phyloP scores from a whole-genome alignment of 2,113 vertebrate species.

The Oreocharis arfaki region DNA sequence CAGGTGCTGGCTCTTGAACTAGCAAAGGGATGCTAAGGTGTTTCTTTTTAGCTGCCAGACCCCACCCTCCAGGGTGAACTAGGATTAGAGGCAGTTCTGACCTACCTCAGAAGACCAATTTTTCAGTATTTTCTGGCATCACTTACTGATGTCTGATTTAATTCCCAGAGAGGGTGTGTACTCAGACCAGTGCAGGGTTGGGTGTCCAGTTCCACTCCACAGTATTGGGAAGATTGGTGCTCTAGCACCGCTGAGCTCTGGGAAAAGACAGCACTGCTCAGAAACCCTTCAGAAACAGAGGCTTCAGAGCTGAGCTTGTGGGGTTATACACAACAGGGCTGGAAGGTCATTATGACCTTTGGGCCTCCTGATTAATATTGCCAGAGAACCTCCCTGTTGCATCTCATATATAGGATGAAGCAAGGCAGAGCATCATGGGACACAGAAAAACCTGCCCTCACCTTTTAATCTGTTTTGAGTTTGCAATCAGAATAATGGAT shows the following conservation, averaged over 20 bases:
- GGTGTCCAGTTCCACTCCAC: accelerated
- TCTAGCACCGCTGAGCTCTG: neutral
- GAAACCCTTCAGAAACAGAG: neutral
- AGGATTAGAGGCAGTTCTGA: neutral
- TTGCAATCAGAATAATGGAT: neutral
- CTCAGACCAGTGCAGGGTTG: neutral
- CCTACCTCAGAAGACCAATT: neutral
- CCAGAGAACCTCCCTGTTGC: neutral
- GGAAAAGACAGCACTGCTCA: neutral
- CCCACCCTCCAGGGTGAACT: neutral
- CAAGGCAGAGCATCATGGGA: neutral
- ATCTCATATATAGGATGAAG: neutral
- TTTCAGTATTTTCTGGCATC: neutral
- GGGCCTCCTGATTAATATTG: neutral
- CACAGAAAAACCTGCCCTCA: neutral
- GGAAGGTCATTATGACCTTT: neutral
- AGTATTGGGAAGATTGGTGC: neutral
- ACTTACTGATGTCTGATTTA: neutral
- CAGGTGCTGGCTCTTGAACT: neutral
- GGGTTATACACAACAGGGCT: neutral
- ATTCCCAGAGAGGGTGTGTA: neutral
- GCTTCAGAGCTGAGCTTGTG: neutral
- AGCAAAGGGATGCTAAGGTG: neutral
- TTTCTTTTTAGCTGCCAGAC: neutral
- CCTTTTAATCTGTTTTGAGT: neutral